Percentiles rank a stretch among this genome's conserved stretches.
Conservation (phyloP, 2,113 vertebrate species). For the Microcebus tavaratra region DNA sequence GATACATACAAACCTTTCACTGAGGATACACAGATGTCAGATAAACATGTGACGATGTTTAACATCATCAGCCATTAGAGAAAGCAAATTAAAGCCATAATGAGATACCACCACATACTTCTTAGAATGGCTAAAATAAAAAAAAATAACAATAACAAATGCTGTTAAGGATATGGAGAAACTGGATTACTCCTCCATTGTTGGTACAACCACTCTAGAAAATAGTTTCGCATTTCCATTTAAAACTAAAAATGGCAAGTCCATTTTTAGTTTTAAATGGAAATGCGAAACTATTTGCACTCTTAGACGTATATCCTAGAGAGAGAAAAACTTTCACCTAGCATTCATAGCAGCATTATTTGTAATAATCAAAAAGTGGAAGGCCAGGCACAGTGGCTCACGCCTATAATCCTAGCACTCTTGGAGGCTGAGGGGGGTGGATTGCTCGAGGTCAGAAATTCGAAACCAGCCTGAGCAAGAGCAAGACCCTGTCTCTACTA, state of each 20-base stretch:
- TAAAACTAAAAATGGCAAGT: not conserved
- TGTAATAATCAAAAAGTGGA: not conserved
- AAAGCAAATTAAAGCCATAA: not conserved
- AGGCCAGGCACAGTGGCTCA: too few species aligned
- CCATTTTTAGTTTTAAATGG: not conserved
- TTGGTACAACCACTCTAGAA: not conserved
- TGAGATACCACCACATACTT: not conserved
- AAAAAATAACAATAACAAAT: not conserved
- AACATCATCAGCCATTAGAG: not conserved
- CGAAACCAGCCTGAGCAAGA: too few species aligned
- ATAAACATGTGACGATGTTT: not conserved
- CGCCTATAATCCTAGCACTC: too few species aligned
- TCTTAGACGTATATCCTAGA: not conserved
- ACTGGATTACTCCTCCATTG: not conserved
- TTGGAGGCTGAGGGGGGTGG: too few species aligned
- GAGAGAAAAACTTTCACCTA: not conserved
- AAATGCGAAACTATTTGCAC: not conserved
- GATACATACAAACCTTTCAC: not conserved
- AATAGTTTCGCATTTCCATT: not conserved
- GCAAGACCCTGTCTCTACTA: too few species aligned
- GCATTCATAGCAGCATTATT: not conserved
- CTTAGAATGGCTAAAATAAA: not conserved
- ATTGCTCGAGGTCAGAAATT: too few species aligned
- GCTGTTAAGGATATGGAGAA: not conserved
- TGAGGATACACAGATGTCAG: not conserved